Percentiles rank a stretch among this genome's conserved stretches.
phyloP scores from a whole-genome alignment of 1,140 invertebrate genomes.

The Aphis craccivora region DNA sequence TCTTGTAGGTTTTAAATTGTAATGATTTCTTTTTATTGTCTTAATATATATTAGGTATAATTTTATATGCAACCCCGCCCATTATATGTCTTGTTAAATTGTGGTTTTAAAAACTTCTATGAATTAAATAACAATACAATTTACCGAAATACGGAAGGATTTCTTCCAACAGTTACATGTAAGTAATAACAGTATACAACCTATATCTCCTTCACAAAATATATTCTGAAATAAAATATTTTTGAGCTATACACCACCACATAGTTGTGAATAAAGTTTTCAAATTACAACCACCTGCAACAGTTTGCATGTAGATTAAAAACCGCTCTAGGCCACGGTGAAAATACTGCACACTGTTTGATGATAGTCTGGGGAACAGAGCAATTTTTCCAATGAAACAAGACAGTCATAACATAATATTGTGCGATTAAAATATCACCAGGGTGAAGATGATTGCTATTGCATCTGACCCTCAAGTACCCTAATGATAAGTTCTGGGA shows the following conservation, averaged over 20 bases:
- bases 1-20: background rate
- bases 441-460: background rate
- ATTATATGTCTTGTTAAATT: background rate
- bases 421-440: background rate
- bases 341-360: background rate
- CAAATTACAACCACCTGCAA: slow-evolving; percentile 41
- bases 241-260: background rate
- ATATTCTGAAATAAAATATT: background rate
- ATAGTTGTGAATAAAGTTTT: background rate
- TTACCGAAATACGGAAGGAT: background rate
- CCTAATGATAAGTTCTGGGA: background rate
- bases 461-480: background rate
- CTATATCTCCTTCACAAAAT: slow-evolving; percentile 12
- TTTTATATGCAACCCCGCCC: slow-evolving; percentile 25
- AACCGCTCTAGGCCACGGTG: background rate
- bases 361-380: background rate
- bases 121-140: slow-evolving; percentile 10
- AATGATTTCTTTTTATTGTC: slow-evolving; percentile 3
- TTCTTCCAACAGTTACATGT: slow-evolving; percentile 7
- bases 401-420: background rate
- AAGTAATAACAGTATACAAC: background rate
- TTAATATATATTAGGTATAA: too few species aligned
- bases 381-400: background rate
- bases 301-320: background rate
- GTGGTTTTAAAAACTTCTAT: background rate